Conservation (phyloP, 2,888 invertebrate genomes). For the Aelia acuminata region DNA sequence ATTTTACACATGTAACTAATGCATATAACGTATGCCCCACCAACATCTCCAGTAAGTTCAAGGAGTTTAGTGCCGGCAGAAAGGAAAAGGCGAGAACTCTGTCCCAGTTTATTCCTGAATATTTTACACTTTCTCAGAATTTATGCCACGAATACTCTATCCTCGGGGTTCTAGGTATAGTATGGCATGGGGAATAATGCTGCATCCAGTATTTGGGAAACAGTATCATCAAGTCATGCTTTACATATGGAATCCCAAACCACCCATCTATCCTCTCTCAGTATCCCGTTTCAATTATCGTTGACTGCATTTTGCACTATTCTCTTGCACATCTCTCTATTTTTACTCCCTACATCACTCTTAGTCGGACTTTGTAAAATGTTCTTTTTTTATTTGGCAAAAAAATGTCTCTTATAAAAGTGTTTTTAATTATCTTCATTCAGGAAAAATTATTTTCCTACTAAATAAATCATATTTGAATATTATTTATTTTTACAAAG, state of each 20-base stretch:
- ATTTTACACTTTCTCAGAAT: constrained; percentile 6
- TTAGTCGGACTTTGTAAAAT: no score
- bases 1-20: no score
- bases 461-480: no score
- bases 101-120: constrained; percentile 23
- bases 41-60: no score
- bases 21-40: no score
- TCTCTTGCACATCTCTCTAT: no score
- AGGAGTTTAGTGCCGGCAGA: not conserved
- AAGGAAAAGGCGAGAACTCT: not conserved
- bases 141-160: not conserved
- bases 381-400: no score
- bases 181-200: not conserved
- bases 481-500: no score
- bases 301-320: not conserved
- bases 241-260: constrained; percentile 7
- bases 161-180: not conserved
- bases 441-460: no score
- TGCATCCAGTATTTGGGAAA: not conserved
- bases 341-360: no score
- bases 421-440: no score
- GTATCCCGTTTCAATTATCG: not conserved
- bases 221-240: not conserved
- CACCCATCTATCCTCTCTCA: not conserved
- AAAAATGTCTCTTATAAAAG: no score